phyloP scores from a whole-genome alignment of 2,113 vertebrate genomes.

The Seriola aureovittata region DNA sequence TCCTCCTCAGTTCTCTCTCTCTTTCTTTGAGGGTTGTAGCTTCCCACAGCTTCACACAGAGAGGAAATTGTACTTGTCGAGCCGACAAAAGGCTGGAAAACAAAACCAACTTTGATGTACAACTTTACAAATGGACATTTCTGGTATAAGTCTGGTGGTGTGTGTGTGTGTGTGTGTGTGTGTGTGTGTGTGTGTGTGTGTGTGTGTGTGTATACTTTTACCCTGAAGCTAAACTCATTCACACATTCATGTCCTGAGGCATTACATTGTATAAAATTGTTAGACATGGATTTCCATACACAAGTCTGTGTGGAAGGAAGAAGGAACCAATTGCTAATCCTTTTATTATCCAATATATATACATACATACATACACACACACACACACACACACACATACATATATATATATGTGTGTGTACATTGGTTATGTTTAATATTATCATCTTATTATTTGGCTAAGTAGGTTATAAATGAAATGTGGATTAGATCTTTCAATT shows the following conservation, averaged over 20 bases:
- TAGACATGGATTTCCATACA: neutral
- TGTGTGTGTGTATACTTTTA: neutral
- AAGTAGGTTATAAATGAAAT: too few relatives aligned
- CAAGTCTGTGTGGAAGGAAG: neutral
- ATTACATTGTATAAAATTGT: neutral
- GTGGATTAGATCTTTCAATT: too few relatives aligned
- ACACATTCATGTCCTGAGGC: neutral
- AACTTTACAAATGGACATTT: neutral
- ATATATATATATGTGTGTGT: too few relatives aligned
- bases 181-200: too few relatives aligned
- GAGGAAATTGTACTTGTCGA: conserved; percentile 2
- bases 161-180: too few relatives aligned
- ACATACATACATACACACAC: too few relatives aligned
- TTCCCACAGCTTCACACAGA: neutral
- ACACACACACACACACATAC: too few relatives aligned
- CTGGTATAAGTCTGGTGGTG: too few relatives aligned
- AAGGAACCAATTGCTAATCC: neutral
- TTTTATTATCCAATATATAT: neutral
- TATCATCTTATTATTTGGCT: too few relatives aligned
- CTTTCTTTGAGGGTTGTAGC: conserved; percentile 2
- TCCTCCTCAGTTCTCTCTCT: neutral
- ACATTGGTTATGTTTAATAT: too few relatives aligned
- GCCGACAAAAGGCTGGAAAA: neutral
- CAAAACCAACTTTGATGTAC: neutral
- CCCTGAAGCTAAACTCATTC: neutral